Evolutionary conservation across 2,113 vertebrate species (phyloP).

Genomic region (Sterna hirundo): DNA sequence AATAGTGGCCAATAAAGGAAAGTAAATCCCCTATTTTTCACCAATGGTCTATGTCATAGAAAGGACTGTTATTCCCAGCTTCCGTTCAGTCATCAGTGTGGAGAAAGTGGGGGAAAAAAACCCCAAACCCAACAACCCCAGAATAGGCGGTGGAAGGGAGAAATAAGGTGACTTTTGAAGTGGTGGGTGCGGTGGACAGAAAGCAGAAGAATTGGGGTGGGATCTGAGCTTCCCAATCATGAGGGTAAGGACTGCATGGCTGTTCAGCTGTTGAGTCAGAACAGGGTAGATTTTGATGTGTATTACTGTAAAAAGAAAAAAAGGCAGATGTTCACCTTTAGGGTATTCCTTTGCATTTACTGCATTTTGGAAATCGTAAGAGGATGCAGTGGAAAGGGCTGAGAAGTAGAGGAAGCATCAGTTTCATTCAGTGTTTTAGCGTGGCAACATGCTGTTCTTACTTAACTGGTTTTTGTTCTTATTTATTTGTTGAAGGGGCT

Average conservation of each 20-base stretch:
- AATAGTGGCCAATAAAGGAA: background rate
- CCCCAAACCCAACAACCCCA: fast-evolving
- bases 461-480: background rate
- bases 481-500: background rate
- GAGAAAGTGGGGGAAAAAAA: background rate
- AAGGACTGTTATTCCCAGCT: background rate
- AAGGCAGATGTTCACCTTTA: background rate
- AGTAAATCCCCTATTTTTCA: background rate
- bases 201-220: background rate
- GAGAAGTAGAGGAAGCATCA: background rate
- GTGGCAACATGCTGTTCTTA: fast-evolving
- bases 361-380: background rate
- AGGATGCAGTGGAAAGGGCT: background rate
- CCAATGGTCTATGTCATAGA: background rate
- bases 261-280: background rate
- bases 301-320: background rate
- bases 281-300: background rate
- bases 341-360: background rate
- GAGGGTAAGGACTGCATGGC: background rate
- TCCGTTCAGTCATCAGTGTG: background rate
- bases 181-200: background rate
- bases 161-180: background rate
- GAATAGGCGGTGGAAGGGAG: background rate
- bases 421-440: background rate
- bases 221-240: background rate